Evolutionary conservation across 2,797 vertebrate genomes (phyloP).

Genomic region (Notolabrus celidotus): DNA sequence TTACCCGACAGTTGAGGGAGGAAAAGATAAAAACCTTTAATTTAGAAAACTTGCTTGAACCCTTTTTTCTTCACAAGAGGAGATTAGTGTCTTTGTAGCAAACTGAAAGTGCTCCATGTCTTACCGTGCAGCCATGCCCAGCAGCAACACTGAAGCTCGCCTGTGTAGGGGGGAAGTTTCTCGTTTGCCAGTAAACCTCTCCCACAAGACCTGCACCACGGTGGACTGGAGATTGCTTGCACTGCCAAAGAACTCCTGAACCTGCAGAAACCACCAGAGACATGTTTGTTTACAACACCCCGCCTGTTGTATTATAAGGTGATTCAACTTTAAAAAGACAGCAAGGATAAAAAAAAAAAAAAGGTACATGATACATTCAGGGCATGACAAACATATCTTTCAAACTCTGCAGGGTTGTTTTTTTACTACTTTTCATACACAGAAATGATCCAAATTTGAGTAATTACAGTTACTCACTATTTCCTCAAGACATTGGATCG

Average conservation of each 20-base stretch:
- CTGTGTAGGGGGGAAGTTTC: slow-evolving; percentile 84
- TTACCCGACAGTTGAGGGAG: neutral
- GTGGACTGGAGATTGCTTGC: slow-evolving; percentile 84
- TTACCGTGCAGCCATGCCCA: slow-evolving; percentile 96
- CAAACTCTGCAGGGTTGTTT: neutral
- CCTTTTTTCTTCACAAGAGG: neutral
- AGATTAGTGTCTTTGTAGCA: neutral
- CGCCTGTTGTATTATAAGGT: neutral
- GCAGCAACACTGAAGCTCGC: slow-evolving; percentile 90
- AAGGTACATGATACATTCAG: neutral
- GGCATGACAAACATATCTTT: neutral
- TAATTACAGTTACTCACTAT: slow-evolving; percentile 87
- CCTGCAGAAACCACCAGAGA: slow-evolving; percentile 76
- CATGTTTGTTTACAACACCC: slow-evolving; percentile 2
- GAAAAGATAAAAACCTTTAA: neutral
- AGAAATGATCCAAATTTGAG: neutral
- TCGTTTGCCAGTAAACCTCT: slow-evolving; percentile 89
- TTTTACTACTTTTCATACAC: neutral
- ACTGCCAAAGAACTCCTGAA: slow-evolving; percentile 93
- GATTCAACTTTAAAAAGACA: neutral
- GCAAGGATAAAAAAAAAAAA: neutral
- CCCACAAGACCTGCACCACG: slow-evolving; percentile 94
- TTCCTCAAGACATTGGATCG: slow-evolving; percentile 94
- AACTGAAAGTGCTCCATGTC: neutral
- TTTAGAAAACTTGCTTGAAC: slow-evolving; percentile 1